These are phyloP conservation scores for Ellobium chinense DNA, from an alignment of 2,888 invertebrate species.

Conservation along the genomic window DNA sequence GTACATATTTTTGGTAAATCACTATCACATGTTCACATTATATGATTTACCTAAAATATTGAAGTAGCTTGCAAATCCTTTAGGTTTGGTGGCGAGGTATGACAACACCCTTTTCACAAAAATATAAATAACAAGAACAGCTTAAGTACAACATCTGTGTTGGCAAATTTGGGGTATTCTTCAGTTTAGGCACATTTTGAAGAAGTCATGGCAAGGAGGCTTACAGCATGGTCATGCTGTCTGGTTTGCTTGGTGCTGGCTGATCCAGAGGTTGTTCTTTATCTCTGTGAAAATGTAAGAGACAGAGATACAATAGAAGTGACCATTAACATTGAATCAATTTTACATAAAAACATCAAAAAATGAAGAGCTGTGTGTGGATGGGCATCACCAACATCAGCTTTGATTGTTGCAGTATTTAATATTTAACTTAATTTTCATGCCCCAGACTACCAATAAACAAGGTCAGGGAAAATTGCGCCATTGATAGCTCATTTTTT, in stretches of 20 bases:
- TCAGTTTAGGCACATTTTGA: neutral
- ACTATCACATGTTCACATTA: no score
- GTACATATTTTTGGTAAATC: no score
- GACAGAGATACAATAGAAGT: neutral
- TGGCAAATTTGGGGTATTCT: neutral
- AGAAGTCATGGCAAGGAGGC: neutral
- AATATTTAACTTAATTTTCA: no score
- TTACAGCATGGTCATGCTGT: neutral
- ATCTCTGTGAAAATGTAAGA: slow-evolving; percentile 4
- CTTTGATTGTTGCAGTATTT: no score
- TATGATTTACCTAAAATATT: no score
- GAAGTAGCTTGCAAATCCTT: no score
- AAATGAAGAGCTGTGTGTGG: no score
- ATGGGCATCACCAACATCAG: no score
- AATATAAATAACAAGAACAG: neutral
- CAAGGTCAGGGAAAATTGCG: no score
- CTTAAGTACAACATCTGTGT: no score
- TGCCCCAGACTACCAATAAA: no score
- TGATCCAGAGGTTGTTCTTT: neutral
- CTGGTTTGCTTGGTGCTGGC: neutral
- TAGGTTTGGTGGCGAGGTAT: neutral
- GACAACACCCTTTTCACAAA: neutral
- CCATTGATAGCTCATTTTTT: no score
- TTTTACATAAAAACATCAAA: neutral
- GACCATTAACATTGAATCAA: neutral